Evolutionary conservation across 1,140 invertebrate genomes (phyloP).

Genomic region (Eumaeus atala): DNA sequence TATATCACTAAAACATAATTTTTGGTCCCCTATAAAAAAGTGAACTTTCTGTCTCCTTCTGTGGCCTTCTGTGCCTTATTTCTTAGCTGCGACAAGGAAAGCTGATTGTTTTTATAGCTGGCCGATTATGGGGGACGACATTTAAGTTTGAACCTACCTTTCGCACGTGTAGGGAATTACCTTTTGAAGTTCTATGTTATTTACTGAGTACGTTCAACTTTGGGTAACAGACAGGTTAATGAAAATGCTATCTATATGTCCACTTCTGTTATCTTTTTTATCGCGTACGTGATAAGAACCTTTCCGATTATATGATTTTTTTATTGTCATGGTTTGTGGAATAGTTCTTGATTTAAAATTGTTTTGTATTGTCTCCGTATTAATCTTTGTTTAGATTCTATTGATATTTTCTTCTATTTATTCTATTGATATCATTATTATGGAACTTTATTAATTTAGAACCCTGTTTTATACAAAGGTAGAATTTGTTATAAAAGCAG

Average conservation of each 20-base stretch:
- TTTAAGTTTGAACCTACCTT: conserved; percentile 51
- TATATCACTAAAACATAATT: conserved; percentile 65
- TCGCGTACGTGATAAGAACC: no score
- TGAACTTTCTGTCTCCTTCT: conserved; percentile 50
- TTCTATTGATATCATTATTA: no score
- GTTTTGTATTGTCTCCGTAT: no score
- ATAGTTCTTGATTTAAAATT: no score
- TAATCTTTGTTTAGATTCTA: no score
- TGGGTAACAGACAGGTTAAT: conserved; percentile 1
- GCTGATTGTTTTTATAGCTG: conserved; percentile 62
- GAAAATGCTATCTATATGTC: neutral
- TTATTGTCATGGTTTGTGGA: no score
- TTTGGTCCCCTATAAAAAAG: conserved; percentile 59
- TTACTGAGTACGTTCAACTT: conserved; percentile 10
- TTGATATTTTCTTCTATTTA: no score
- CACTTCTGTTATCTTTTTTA: neutral
- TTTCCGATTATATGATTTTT: no score
- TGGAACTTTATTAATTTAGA: no score
- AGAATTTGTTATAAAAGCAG: no score
- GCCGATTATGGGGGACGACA: conserved; percentile 26
- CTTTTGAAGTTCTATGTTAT: conserved; percentile 9
- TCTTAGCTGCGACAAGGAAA: conserved; percentile 37
- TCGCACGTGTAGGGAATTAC: conserved; percentile 42
- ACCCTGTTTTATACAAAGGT: no score
- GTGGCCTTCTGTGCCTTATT: conserved; percentile 60